Conservation (phyloP, 2,113 vertebrate species). For the Ardeotis arabs region DNA sequence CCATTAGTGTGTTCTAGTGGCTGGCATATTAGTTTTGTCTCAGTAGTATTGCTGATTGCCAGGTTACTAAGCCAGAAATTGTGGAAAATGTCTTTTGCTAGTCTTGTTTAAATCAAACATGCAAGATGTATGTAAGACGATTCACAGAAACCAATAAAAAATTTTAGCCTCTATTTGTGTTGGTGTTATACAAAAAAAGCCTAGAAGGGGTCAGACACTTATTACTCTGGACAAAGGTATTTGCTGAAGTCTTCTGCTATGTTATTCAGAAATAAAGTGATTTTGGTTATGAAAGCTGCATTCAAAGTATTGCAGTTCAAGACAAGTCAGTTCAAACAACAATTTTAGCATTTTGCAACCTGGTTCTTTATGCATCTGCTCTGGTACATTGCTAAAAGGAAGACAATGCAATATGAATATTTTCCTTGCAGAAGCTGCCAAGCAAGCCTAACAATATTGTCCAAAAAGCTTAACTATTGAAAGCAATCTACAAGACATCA, state of each 20-base stretch:
- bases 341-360: not conserved
- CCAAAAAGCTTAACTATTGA: not conserved
- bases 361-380: not conserved
- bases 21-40: not conserved
- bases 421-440: not conserved
- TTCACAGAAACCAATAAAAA: not conserved
- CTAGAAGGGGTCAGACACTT: not conserved
- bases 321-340: slow-evolving; percentile 10
- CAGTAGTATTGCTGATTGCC: not conserved
- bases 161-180: not conserved
- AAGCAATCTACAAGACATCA: not conserved
- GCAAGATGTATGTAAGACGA: not conserved
- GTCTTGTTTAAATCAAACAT: not conserved
- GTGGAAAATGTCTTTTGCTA: not conserved
- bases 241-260: not conserved
- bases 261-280: not conserved
- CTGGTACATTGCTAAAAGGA: not conserved
- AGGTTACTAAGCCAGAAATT: not conserved
- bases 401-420: not conserved
- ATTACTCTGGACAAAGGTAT: not conserved
- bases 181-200: not conserved
- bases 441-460: not conserved
- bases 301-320: not conserved
- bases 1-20: not conserved
- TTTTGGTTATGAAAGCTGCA: not conserved